Evolutionary conservation across 2,797 vertebrate genomes (phyloP), one percentile per base, ranked within the genome.

Genomic region (Microtus obscurus): DNA sequence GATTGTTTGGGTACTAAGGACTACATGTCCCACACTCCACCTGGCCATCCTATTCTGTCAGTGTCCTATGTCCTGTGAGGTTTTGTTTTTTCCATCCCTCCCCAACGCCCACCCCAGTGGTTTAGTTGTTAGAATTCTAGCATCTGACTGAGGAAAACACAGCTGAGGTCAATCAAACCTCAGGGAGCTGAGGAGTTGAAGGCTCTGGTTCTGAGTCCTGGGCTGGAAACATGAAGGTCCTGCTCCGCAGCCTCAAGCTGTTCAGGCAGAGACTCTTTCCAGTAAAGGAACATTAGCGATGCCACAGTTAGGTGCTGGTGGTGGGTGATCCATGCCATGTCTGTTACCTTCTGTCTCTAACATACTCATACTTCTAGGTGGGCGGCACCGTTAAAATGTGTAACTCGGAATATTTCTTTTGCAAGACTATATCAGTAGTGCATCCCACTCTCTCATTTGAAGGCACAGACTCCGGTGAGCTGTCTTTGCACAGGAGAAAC

Each of bases 241-340:
- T n/a, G 34, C 16, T n/a, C 34, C 2, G 34, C 16, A 0, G 7
- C 6, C 0, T n/a, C 16, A n/a, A n/a, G 67, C 23, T 43, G n/a
- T 69, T 48, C 77, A 59, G 37, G 29, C 2, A 81, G 76, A 69
- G 31, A 45, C 45, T 45, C n/a, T 67, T 80, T 81, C 77, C 31
- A 74, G 45, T n/a, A 34, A n/a, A 48, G 31, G 74, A 59, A 43
- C 37, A 37, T 74, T 25, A 17, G 3, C 19, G 63, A 34, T 29
- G 40, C 27, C 43, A 45, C 6, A 51, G n/a, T 73, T 59, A 45
- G 82, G n/a, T 67, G n/a, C 25, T 19, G 14, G 2, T 34, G n/a
- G 29, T 5, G 3, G 3, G 0, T 40, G 45, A 29, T 4, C 1
- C 8, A 67, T 37, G 65, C 67, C 21, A 6, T 53, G 19, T 34